Evolutionary conservation across 1,140 invertebrate genomes (phyloP).

Genomic region (Anoplophora glabripennis): DNA sequence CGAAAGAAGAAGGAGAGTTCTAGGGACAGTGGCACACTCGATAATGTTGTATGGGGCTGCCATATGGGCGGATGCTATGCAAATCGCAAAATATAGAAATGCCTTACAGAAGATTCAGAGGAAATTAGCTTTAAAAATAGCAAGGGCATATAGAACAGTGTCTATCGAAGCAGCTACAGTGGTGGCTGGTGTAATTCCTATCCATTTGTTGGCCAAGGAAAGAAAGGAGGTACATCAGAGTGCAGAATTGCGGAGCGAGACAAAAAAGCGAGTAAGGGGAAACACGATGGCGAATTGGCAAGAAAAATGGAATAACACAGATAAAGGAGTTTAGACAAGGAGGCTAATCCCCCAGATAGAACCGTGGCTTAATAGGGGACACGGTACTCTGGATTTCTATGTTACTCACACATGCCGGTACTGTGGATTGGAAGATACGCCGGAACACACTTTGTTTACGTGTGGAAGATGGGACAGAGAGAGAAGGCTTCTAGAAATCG

Average conservation of each 20-base stretch:
- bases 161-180: constrained; percentile 27
- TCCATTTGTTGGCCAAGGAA: constrained; percentile 32
- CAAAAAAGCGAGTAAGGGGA: not conserved
- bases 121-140: constrained; percentile 8
- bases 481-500: not conserved
- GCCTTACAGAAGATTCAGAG: constrained; percentile 10
- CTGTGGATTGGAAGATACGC: constrained; percentile 27
- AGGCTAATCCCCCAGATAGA: constrained; percentile 15
- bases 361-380: constrained; percentile 20
- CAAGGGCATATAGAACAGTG: constrained; percentile 26
- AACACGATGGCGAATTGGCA: constrained; percentile 14
- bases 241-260: not conserved
- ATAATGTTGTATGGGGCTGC: constrained; percentile 21
- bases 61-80: constrained; percentile 12
- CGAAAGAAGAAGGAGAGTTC: constrained; percentile 9
- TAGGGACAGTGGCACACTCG: constrained; percentile 1
- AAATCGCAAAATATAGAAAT: not conserved
- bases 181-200: constrained; percentile 27
- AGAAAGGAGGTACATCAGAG: not conserved
- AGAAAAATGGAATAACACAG: constrained; percentile 6
- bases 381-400: constrained; percentile 30
- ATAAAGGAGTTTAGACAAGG: constrained; percentile 15
- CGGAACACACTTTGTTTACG: constrained; percentile 35
- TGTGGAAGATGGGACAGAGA: constrained; percentile 29
- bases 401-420: constrained; percentile 34